These are phyloP conservation scores for Stenopsyche tienmushanensis DNA, from an alignment of 1,140 invertebrate genomes.

Conservation along the genomic window DNA sequence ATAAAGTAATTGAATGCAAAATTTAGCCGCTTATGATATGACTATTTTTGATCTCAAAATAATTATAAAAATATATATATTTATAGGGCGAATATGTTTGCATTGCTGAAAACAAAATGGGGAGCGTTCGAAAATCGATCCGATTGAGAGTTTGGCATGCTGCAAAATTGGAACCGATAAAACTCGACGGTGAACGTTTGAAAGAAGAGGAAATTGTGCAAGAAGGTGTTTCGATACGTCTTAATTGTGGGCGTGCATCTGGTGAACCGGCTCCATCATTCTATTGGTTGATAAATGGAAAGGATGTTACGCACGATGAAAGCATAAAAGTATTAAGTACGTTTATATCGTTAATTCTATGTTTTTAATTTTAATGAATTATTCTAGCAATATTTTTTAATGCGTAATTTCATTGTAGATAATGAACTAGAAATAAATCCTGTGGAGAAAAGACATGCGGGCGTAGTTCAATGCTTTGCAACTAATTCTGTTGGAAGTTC, in stretches of 20 bases:
- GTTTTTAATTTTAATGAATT: not conserved
- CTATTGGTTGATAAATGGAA: conserved; percentile 84
- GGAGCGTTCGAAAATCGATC: not conserved
- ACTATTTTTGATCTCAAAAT: no score
- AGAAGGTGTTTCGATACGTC: conserved; percentile 48
- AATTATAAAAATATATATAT: no score
- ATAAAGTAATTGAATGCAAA: no score
- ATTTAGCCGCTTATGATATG: conserved; percentile 43
- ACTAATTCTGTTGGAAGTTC: conserved; percentile 77
- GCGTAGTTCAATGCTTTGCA: conserved; percentile 87
- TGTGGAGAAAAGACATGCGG: conserved; percentile 79
- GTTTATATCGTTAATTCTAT: conserved; percentile 36
- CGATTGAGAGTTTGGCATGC: conserved; percentile 22
- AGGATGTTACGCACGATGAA: conserved; percentile 59
- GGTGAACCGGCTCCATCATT: conserved; percentile 73
- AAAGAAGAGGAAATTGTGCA: conserved; percentile 48
- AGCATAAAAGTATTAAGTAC: conserved; percentile 53
- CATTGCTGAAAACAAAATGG: conserved; percentile 41
- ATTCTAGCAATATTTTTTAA: not conserved
- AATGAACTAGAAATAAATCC: conserved; percentile 63
- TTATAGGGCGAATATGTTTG: conserved; percentile 52
- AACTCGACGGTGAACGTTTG: conserved; percentile 47
- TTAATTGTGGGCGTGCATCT: conserved; percentile 55
- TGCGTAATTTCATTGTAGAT: conserved; percentile 49
- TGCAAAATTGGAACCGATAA: conserved; percentile 36